These are phyloP conservation scores for Xenopus petersii DNA, from an alignment of 2,797 vertebrate species.

Conservation along the genomic window DNA sequence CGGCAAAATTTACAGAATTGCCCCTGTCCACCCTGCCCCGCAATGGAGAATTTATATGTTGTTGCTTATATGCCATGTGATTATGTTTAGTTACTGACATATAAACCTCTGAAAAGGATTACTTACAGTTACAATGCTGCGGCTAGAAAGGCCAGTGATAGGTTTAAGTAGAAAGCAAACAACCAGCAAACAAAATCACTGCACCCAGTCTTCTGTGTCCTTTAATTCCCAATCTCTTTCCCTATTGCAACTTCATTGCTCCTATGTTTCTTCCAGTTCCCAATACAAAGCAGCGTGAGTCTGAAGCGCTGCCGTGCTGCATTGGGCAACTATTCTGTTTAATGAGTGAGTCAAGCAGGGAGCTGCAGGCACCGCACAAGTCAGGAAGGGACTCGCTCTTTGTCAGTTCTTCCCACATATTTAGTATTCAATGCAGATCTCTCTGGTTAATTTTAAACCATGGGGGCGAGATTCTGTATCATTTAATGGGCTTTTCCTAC, in stretches of 20 bases:
- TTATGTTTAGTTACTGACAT: too few species aligned
- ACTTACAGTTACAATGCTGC: too few species aligned
- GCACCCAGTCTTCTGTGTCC: neutral
- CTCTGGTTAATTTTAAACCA: neutral
- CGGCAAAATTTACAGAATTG: too few species aligned
- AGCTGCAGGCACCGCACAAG: too few species aligned
- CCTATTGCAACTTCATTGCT: neutral
- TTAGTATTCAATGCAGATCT: slow-evolving; percentile 4
- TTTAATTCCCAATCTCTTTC: neutral
- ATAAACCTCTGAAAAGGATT: too few species aligned
- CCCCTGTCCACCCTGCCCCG: too few species aligned
- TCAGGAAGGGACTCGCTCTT: neutral
- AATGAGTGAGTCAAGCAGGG: neutral
- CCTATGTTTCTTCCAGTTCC: too few species aligned
- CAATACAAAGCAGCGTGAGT: neutral
- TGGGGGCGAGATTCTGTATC: neutral
- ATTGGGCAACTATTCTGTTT: neutral
- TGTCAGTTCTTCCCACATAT: neutral
- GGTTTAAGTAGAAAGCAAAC: too few species aligned
- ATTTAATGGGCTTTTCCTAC: neutral
- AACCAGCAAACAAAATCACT: too few species aligned
- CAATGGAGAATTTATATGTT: too few species aligned
- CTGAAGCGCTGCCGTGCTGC: neutral
- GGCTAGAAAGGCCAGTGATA: too few species aligned
- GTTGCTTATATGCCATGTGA: too few species aligned